Evolutionary conservation across 2,888 invertebrate species (phyloP).

Genomic region (Polydrusus tereticollis): DNA sequence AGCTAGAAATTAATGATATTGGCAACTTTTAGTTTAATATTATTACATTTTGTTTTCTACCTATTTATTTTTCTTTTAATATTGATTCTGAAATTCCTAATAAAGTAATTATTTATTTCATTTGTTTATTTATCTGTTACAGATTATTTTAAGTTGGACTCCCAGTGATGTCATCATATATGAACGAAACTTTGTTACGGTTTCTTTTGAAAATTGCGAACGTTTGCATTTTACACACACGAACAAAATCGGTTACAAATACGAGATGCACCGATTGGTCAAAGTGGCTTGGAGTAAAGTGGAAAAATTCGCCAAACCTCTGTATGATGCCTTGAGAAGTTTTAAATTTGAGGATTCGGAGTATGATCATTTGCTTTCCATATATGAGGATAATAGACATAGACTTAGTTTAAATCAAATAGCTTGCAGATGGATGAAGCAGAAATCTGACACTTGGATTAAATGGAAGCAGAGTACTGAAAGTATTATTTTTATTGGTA

Average conservation of each 20-base stretch:
- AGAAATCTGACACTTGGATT: conserved; percentile 67
- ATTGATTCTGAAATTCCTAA: too few species aligned
- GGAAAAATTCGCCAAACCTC: conserved; percentile 68
- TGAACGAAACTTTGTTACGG: conserved; percentile 67
- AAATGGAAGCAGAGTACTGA: conserved; percentile 65
- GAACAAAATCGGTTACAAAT: conserved; percentile 70
- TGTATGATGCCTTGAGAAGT: conserved; percentile 69
- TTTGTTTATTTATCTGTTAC: conserved; percentile 1
- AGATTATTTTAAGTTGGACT: conserved; percentile 75
- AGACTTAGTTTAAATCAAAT: conserved; percentile 59
- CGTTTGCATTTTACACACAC: conserved; percentile 59
- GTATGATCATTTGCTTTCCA: conserved; percentile 65
- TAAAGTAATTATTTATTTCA: background rate
- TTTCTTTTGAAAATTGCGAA: conserved; percentile 77
- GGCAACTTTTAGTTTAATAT: too few species aligned
- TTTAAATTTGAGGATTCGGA: conserved; percentile 69
- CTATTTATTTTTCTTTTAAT: too few species aligned
- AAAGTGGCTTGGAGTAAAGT: conserved; percentile 77
- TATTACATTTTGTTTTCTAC: too few species aligned
- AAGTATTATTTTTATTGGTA: conserved; percentile 49
- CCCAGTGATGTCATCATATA: conserved; percentile 74
- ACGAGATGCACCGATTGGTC: conserved; percentile 77
- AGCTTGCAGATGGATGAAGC: conserved; percentile 78
- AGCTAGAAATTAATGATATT: too few species aligned
- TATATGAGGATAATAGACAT: conserved; percentile 50